Conservation (phyloP, 2,888 invertebrate species). For the Cheilosia pagana region DNA sequence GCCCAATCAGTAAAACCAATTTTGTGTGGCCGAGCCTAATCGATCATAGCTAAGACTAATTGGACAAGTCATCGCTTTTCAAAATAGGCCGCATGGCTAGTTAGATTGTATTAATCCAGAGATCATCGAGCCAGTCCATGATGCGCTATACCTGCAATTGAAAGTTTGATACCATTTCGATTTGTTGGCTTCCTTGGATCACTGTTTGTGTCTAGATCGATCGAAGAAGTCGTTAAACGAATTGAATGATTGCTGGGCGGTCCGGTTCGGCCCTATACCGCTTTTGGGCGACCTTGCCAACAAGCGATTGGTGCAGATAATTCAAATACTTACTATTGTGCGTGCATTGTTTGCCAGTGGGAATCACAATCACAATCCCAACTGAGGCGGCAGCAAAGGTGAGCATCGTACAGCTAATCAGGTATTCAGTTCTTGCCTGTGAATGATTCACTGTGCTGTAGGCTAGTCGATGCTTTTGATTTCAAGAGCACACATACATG, state of each 20-base stretch:
- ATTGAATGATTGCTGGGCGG: constrained; percentile 65
- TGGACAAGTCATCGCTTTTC: constrained; percentile 25
- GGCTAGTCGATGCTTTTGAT: constrained; percentile 7
- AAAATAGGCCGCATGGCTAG: constrained; percentile 3
- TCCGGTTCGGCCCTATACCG: constrained; percentile 46
- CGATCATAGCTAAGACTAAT: background rate
- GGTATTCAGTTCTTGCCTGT: constrained; percentile 52
- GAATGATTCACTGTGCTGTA: constrained; percentile 56
- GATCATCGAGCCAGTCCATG: constrained; percentile 37
- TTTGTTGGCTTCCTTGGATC: background rate
- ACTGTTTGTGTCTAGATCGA: background rate
- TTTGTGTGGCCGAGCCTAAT: background rate
- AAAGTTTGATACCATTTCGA: constrained; percentile 38
- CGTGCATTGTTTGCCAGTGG: background rate
- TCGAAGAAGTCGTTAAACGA: constrained; percentile 38
- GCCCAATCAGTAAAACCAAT: background rate
- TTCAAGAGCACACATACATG: constrained; percentile 23
- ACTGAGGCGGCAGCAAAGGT: background rate
- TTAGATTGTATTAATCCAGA: constrained; percentile 15
- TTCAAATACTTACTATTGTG: background rate
- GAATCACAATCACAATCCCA: background rate
- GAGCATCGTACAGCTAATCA: constrained; percentile 47
- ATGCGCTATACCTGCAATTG: constrained; percentile 40
- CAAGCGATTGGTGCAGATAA: background rate
- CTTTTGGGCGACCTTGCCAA: constrained; percentile 59